Conservation (phyloP, 2,113 vertebrate genomes). For the Coptodon rendalli region DNA sequence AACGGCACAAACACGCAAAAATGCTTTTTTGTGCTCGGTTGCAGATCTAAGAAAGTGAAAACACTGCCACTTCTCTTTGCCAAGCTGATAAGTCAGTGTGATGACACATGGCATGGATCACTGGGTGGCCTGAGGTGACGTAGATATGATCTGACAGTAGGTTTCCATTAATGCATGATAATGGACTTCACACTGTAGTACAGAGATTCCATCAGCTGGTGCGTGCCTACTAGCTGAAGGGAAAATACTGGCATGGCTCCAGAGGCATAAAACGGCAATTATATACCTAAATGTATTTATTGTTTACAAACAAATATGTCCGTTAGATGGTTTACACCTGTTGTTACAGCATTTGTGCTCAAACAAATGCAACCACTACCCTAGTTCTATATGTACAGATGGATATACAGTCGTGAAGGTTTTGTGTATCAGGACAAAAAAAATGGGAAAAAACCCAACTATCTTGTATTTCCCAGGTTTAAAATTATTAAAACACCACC, state of each 20-base stretch:
- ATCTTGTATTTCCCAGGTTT: background rate
- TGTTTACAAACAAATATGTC: background rate
- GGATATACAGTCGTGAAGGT: background rate
- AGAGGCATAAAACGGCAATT: background rate
- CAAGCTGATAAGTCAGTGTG: slow-evolving; percentile 19
- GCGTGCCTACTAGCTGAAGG: background rate
- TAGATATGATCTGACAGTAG: slow-evolving; percentile 51
- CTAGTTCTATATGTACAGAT: background rate
- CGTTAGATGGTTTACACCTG: background rate
- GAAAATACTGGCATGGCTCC: background rate
- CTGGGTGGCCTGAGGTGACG: slow-evolving; percentile 36
- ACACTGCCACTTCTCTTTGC: slow-evolving; percentile 14
- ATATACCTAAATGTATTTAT: background rate
- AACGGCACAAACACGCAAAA: background rate
- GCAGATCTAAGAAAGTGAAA: slow-evolving; percentile 16
- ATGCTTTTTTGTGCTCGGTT: background rate
- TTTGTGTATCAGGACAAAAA: background rate
- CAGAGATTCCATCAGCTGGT: slow-evolving; percentile 5
- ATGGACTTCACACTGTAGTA: slow-evolving; percentile 47
- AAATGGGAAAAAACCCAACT: fast-evolving
- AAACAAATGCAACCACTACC: background rate
- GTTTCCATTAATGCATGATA: slow-evolving; percentile 55
- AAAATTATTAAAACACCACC: background rate
- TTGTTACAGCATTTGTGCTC: background rate
- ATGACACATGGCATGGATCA: slow-evolving; percentile 27